phyloP scores from a whole-genome alignment of 2,113 vertebrate species.

The Pseudopodoces humilis region DNA sequence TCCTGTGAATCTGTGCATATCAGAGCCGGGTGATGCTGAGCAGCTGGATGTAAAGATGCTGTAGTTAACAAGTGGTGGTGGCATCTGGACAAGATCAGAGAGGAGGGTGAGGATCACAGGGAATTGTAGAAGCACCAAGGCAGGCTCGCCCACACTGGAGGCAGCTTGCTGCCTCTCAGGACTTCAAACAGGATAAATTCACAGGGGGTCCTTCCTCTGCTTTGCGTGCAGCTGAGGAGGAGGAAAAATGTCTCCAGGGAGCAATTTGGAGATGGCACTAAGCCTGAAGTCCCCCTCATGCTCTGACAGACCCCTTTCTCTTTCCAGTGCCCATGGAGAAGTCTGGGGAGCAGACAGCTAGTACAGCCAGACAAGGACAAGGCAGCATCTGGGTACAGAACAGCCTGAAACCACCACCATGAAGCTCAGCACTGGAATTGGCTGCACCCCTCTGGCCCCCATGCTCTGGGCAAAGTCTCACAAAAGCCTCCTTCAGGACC shows the following conservation, averaged over 20 bases:
- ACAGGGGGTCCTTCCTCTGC: background rate
- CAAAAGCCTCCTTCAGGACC: background rate
- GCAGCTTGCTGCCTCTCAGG: background rate
- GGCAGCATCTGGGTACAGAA: background rate
- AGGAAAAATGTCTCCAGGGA: background rate
- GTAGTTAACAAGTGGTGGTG: background rate
- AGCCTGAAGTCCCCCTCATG: background rate
- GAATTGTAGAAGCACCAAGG: background rate
- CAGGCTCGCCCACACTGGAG: background rate
- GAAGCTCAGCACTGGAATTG: background rate
- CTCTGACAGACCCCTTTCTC: background rate
- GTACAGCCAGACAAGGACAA: background rate
- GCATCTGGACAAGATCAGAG: conserved; percentile 62
- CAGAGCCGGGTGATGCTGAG: background rate
- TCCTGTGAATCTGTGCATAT: background rate
- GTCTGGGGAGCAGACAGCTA: background rate
- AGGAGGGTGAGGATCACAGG: background rate
- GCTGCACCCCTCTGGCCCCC: background rate
- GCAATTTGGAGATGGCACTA: background rate
- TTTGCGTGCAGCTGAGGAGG: background rate
- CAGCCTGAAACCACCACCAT: background rate
- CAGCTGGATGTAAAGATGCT: background rate
- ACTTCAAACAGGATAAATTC: background rate
- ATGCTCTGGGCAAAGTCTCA: background rate
- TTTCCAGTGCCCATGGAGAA: background rate